A percentile compares a stretch with the other conserved stretches of the same genome.
These are phyloP conservation scores for Homarus americanus DNA, from an alignment of 1,140 invertebrate species.

Conservation along the genomic window DNA sequence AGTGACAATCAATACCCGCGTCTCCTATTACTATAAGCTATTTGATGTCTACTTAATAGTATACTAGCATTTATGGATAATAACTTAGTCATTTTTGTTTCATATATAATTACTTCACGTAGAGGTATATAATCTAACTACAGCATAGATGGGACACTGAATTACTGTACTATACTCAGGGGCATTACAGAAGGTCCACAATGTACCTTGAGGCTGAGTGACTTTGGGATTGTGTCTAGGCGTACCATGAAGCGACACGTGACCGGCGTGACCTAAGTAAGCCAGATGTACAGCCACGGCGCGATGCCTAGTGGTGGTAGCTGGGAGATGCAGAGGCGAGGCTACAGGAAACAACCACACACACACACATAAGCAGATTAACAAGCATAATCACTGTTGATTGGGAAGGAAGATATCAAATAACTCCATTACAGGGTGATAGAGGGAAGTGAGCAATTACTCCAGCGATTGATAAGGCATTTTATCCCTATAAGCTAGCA, in stretches of 20 bases:
- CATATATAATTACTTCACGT: no score
- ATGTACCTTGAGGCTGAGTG: conserved; percentile 52
- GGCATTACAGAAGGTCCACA: neutral
- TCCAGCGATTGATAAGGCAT: neutral
- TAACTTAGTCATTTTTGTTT: no score
- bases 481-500: neutral
- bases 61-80: no score
- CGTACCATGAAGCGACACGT: conserved; percentile 58
- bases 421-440: neutral
- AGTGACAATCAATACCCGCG: conserved; percentile 1
- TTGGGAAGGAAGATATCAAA: neutral
- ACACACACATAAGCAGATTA: conserved; percentile 27
- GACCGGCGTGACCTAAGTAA: conserved; percentile 36
- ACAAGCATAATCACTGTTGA: neutral
- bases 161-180: no score
- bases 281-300: conserved; percentile 47
- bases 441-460: neutral
- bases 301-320: conserved; percentile 30
- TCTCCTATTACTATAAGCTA: no score
- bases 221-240: conserved; percentile 65
- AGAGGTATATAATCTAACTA: no score
- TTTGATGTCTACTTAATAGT: no score
- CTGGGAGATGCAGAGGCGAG: conserved; percentile 55
- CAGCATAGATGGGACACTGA: no score
- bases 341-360: conserved; percentile 27